Conservation (phyloP, 1,140 invertebrate genomes). For the Neuroterus valhalla region DNA sequence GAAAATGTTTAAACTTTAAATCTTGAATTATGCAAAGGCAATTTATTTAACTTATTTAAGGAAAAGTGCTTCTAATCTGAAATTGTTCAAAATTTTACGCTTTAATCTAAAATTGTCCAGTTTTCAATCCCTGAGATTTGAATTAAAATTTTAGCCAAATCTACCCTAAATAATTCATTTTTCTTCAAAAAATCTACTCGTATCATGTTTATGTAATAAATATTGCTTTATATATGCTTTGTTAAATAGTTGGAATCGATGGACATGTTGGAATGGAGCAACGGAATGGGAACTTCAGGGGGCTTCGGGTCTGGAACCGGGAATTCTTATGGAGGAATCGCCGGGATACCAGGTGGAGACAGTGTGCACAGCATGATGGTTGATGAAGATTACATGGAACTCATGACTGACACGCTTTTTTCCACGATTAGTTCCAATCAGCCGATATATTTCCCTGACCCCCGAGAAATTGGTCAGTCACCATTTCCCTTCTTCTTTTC, state of each 20-base stretch:
- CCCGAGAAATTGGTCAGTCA: constrained; percentile 92
- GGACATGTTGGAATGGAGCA: constrained; percentile 85
- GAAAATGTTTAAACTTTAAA: no score
- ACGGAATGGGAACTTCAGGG: constrained; percentile 56
- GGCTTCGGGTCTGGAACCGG: constrained; percentile 55
- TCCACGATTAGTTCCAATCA: constrained; percentile 90
- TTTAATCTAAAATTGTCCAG: no score
- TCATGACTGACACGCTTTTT: constrained; percentile 93
- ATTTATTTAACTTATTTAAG: no score
- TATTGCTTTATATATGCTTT: constrained; percentile 57
- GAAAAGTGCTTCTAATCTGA: no score
- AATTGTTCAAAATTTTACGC: no score
- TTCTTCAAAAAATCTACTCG: no score
- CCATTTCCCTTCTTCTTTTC: constrained; percentile 24
- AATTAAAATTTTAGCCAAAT: no score
- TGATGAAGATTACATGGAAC: constrained; percentile 92
- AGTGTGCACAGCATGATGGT: constrained; percentile 84
- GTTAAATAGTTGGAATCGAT: constrained; percentile 82
- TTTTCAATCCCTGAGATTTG: no score
- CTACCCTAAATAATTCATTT: no score
- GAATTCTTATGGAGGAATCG: constrained; percentile 57
- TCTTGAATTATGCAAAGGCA: no score
- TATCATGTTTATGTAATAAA: neutral
- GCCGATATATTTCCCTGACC: constrained; percentile 96
- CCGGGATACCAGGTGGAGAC: constrained; percentile 77